Base-by-base conservation (phyloP, 2,888 invertebrate species). In the Caenorhabditis becei region DNA sequence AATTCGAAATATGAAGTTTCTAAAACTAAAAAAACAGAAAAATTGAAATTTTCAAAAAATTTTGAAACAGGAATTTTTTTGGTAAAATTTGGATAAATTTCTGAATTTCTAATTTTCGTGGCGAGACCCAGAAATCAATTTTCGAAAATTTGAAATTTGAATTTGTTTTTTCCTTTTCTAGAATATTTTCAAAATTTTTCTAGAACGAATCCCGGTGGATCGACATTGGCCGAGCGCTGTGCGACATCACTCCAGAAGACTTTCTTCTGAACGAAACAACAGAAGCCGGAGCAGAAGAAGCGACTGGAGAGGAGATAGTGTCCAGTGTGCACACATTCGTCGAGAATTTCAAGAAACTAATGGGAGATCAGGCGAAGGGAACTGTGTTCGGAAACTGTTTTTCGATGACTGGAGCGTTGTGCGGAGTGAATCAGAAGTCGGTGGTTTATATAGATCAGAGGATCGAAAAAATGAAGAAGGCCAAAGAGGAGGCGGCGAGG, bases 231-330 rank as follows among this genome's bases (percentile, higher is more conserved):
- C 8, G n/a, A n/a, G 23, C 18, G 7, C 10, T 71, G 10, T 71
- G 71, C 20, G 59, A 37, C 4, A 23, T 71, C 18, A 44, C 18
- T 10, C 71, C 54, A 1, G 54, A 62, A 44, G 62, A 62, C 10
- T 62, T 71, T 1, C 62, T 44, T 28, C 28, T 44, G 7, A 16
- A 37, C 20, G 35, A 56, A 4, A 11, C 0, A 24, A 18, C 18
- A n/a, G 32, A 4, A 32, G 5, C 32, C 32, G 32, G 10, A 32
- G 10, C 32, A 10, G 20, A 26, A 18, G 24, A 56, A 0, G 56
- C 4, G 20, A 23, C 32, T 14, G 32, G 54, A 23, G 61, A 53
- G 14, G 44, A 62, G n/a, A 11, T 56, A 1, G 35, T 72, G 11
- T 10, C 56, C 18, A 53, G 35, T 23, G 62, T 72, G 23, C 14